Evolutionary conservation across 2,888 invertebrate genomes (phyloP).

Genomic region (Mesoligia furuncula): DNA sequence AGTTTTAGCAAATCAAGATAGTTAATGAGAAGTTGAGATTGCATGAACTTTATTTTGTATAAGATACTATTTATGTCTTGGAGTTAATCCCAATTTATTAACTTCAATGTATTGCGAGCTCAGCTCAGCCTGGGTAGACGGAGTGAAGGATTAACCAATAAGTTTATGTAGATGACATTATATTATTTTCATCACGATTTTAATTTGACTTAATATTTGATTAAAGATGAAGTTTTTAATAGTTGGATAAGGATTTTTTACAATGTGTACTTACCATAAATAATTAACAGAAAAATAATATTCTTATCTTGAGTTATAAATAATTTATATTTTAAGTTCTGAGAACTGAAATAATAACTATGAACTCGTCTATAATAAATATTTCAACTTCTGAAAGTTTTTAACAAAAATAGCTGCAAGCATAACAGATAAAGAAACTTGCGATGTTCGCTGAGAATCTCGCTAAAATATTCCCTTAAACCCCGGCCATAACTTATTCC

Average conservation of each 20-base stretch:
- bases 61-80: neutral
- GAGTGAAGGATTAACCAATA: neutral
- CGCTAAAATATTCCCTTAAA: constrained; percentile 80
- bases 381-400: constrained; percentile 50
- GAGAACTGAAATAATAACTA: constrained; percentile 50
- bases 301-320: neutral
- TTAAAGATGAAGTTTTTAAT: neutral
- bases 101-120: neutral
- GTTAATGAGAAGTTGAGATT: neutral
- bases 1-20: neutral
- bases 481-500: constrained; percentile 73
- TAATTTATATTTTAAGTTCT: constrained; percentile 54
- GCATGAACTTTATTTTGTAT: neutral
- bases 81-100: neutral
- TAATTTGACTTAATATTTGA: neutral
- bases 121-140: neutral
- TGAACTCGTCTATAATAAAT: constrained; percentile 47
- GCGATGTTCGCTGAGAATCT: constrained; percentile 71
- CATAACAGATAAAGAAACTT: constrained; percentile 61
- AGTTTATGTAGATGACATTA: neutral
- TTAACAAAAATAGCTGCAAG: constrained; percentile 59
- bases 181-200: neutral
- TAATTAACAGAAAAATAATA: no score
- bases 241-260: neutral
- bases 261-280: neutral